Evolutionary conservation across 2,113 vertebrate species (phyloP).

Genomic region (Rhabdomys dilectus): DNA sequence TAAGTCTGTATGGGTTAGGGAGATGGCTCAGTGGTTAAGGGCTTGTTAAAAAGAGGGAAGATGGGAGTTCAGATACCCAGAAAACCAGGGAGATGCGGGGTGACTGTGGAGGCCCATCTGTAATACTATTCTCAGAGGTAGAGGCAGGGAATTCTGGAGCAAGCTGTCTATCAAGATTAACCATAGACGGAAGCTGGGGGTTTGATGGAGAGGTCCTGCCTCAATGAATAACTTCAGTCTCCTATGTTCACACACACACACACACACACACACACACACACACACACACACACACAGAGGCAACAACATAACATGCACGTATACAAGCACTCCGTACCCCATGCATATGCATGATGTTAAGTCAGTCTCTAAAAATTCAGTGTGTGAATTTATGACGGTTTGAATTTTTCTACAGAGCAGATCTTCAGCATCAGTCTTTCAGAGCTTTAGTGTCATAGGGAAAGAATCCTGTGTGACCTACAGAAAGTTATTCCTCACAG

Average conservation of each 20-base stretch:
- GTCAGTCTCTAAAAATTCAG: not conserved
- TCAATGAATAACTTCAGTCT: not conserved
- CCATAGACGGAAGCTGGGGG: not conserved
- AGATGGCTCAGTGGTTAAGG: not conserved
- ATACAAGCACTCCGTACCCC: not conserved
- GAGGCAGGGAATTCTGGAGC: too few relatives aligned
- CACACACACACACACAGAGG: too few relatives aligned
- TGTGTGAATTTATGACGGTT: not conserved
- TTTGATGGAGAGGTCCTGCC: not conserved
- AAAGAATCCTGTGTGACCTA: not conserved
- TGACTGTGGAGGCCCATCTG: not conserved
- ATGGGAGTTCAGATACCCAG: not conserved
- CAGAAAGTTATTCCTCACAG: not conserved
- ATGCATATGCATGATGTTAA: not conserved
- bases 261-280: not conserved
- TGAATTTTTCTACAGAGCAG: not conserved
- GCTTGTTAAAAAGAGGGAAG: too few relatives aligned
- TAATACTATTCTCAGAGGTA: not conserved
- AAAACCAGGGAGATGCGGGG: not conserved
- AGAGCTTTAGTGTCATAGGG: not conserved
- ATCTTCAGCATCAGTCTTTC: not conserved
- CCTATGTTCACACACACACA: not conserved
- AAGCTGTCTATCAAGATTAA: not conserved
- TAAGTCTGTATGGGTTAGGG: not conserved
- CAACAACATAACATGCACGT: too few relatives aligned